Base-by-base conservation (phyloP, 2,888 invertebrate genomes). In the Craniophora ligustri region DNA sequence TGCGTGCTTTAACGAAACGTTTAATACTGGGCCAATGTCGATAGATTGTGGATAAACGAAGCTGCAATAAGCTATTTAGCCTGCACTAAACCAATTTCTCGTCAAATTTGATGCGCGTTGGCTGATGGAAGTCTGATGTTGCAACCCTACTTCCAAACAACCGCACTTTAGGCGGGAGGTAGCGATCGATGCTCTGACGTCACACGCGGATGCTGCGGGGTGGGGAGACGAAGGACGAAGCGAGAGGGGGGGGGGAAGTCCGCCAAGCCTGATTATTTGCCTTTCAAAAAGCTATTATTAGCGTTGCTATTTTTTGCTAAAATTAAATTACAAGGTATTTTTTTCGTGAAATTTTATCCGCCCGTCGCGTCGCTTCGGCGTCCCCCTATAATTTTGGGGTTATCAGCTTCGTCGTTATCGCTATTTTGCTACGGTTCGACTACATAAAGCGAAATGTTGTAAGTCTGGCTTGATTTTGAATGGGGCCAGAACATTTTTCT, bases 121-220 rank as follows among this genome's bases (percentile, higher is more conserved):
- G 40, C 50, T 50, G 53, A 62, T 66, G 62, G 61, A 51, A 72
- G 58, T 61, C 39, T 58, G 61, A 58, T 63, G 64, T 32, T 65
- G 62, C 81, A 82, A 74, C 78, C 74, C 78, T 78, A n/a, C n/a
- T n/a, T n/a, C n/a, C n/a, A n/a, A 78, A 80, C 77, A 76, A 74
- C 78, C 77, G 80, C 79, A 79, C 77, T 81, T 86, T 82, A 74
- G 79, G 79, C 77, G 75, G 79, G 78, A 79, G 76, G 67, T 59
- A 41, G 56, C 86, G 92, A 92, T 92, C 92, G 92, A 92, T 91
- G 81, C 79, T 78, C 63, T 92, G 91, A 92, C 92, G 92, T 92
- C 91, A 91, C 82, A 73, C 72, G 64, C 70, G 83, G 85, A 85
- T 86, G 86, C 86, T 86, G 87, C 74, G 76, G 72, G 78, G 74